Base-by-base conservation (phyloP, 2,113 vertebrate genomes). In the Tauraco erythrolophus region DNA sequence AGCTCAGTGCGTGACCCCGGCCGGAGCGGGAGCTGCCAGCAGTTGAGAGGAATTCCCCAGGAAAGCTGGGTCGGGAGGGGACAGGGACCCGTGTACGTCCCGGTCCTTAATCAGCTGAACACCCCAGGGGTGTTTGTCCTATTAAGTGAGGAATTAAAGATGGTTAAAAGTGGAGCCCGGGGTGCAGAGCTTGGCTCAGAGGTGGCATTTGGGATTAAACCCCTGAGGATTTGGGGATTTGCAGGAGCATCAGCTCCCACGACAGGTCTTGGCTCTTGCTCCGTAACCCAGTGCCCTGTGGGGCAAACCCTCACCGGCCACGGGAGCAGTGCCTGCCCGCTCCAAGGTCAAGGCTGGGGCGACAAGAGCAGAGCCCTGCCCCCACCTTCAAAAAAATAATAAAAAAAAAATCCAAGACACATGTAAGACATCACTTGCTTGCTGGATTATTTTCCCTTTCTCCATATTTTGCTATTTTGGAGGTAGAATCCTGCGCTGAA, bases 1-100 rank as follows among this genome's bases (percentile, higher is more conserved):
- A 94, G 95, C 83, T 94, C 94, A 27, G 58, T 85, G 79, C 92
- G 19, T 94, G 95, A 93, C 83, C 91, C 92, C 14, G 11, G 77
- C 37, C 61, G 6, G 71, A 39, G 76, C 56, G 0, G 46, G 80
- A 93, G 92, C 70, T 91, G 92, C 94, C 94, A 86, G 92, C 11
- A 37, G 84, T 43, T 7, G 41, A n/a, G 83, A 92, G 91, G 93
- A 97, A 95, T 84, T 92, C 86, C 94, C 89, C 83, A 66, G 91
- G 80, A 92, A 82, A 72, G 76, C 92, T 7, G 89, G 37, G 78
- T 71, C 0, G 1, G 33, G 35, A 86, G 23, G 75, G 71, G 72
- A 87, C 2, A 4, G 71, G 57, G 83, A 89, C 71, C 85, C 17
- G 2, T 3, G 14, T 14, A 10, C 6, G 10, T 10, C 78, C 76